Evolutionary conservation across 1,140 invertebrate species (phyloP), one percentile per base, ranked within the genome.

Genomic region (Aphelinus atriplicis): DNA sequence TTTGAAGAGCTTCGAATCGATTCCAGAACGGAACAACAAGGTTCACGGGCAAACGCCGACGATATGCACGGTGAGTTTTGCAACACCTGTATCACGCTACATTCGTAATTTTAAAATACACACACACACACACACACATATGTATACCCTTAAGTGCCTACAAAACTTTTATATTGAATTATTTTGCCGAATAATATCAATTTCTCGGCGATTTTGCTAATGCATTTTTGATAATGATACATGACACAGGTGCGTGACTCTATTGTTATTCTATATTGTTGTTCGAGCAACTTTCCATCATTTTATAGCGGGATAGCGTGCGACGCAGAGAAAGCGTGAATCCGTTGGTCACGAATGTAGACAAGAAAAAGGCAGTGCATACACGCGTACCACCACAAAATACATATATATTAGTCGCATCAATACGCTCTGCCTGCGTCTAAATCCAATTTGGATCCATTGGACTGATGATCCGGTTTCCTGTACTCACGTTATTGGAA

Each of bases 1-100:
- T 50, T 56, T 79, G 3, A 87, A 86, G 73, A 79, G 68, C 10
- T 76, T 77, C 5, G 81, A 86, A 53, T 71, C 71, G 7, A 62
- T 80, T 9, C 66, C 80, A 7, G 79, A 84, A 67, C 72, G 77
- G 45, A 43, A 5, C 45, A 81, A 77, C 53, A 84, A 85, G 61
- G 76, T 88, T n/a, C 86, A 88, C 66, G 86, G 86, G 3, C 85
- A 87, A 75, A 82, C 80, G 61, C 86, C 86, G 48, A 87, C 85
- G 26, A 87, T 88, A 71, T 86, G 86, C 73, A 86, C 84, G 76
- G 86, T 88, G 73, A 85, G 85, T 82, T 63, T 26, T 26, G 26
- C 26, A 26, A 26, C 26, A 26, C 26, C 26, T 26, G 26, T 26
- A 26, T 26, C 26, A 26, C 26, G 26, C 26, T 26, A 26, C 26